These are phyloP conservation scores for Synchiropus splendidus DNA, from an alignment of 2,113 vertebrate genomes.

Conservation along the genomic window DNA sequence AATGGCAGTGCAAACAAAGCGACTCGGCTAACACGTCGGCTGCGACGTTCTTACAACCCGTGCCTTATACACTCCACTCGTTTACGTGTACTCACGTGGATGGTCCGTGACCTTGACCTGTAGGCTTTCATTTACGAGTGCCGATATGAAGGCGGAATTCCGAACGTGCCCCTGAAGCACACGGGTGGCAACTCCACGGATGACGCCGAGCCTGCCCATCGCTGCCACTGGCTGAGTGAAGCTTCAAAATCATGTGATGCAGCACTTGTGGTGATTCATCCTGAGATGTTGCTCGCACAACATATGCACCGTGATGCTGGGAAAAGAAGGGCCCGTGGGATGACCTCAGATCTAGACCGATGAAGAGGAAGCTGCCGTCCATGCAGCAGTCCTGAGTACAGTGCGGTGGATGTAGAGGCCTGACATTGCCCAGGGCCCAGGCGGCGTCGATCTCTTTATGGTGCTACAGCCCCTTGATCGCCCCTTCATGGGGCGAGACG, in stretches of 20 bases:
- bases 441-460: slow-evolving; percentile 63
- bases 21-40: slow-evolving; percentile 59
- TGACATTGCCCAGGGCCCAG: slow-evolving; percentile 36
- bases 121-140: slow-evolving; percentile 61
- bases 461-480: slow-evolving; percentile 64
- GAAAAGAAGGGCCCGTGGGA: too few relatives aligned
- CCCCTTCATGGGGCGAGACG: slow-evolving; percentile 41
- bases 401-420: slow-evolving; percentile 47
- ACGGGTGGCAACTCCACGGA: slow-evolving; percentile 32
- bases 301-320: slow-evolving; percentile 40
- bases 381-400: slow-evolving; percentile 33
- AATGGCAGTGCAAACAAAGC: slow-evolving; percentile 19
- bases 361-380: slow-evolving; percentile 8
- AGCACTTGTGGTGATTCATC: slow-evolving; percentile 15
- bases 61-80: slow-evolving; percentile 76
- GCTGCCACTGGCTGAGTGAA: too few relatives aligned
- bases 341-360: too few relatives aligned
- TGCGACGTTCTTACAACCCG: slow-evolving; percentile 71
- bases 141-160: slow-evolving; percentile 45
- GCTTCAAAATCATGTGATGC: background rate
- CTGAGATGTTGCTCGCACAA: slow-evolving; percentile 44
- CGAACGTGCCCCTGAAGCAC: slow-evolving; percentile 7
- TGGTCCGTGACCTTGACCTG: slow-evolving; percentile 62
- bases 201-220: too few relatives aligned
- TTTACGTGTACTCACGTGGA: slow-evolving; percentile 72